Evolutionary conservation across 2,888 invertebrate species (phyloP).

Genomic region (Pammene aurita): DNA sequence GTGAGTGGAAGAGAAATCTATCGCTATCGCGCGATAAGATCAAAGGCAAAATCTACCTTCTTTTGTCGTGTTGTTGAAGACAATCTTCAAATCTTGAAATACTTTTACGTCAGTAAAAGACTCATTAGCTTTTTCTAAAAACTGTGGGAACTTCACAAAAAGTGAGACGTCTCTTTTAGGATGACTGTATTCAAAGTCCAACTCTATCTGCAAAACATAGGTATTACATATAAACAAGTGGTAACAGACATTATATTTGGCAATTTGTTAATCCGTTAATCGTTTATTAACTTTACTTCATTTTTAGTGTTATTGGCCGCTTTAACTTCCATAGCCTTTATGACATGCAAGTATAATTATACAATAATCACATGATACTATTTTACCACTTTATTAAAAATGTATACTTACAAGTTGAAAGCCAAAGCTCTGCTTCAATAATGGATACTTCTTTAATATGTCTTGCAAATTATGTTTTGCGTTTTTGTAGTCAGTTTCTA

Average conservation of each 20-base stretch:
- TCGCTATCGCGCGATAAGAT: neutral
- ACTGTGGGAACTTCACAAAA: neutral
- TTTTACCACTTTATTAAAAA: neutral
- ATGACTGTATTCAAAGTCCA: neutral
- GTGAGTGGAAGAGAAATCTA: too few relatives aligned
- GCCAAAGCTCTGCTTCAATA: neutral
- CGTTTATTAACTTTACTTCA: too few relatives aligned
- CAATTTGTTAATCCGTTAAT: too few relatives aligned
- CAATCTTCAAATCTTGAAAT: slow-evolving; percentile 1
- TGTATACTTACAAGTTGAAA: neutral
- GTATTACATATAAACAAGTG: neutral
- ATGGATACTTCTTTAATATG: neutral
- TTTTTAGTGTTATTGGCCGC: too few relatives aligned
- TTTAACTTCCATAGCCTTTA: too few relatives aligned
- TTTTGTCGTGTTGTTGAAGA: slow-evolving; percentile 2
- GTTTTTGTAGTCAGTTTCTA: neutral
- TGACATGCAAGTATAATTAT: too few relatives aligned
- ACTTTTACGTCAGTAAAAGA: neutral
- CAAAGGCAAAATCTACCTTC: neutral
- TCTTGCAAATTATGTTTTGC: neutral
- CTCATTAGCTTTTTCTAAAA: neutral
- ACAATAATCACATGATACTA: neutral
- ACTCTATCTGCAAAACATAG: neutral
- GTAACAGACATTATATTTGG: too few relatives aligned
- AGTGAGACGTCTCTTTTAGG: neutral